phyloP scores from a whole-genome alignment of 2,113 vertebrate species.

The Herpailurus yagouaroundi region DNA sequence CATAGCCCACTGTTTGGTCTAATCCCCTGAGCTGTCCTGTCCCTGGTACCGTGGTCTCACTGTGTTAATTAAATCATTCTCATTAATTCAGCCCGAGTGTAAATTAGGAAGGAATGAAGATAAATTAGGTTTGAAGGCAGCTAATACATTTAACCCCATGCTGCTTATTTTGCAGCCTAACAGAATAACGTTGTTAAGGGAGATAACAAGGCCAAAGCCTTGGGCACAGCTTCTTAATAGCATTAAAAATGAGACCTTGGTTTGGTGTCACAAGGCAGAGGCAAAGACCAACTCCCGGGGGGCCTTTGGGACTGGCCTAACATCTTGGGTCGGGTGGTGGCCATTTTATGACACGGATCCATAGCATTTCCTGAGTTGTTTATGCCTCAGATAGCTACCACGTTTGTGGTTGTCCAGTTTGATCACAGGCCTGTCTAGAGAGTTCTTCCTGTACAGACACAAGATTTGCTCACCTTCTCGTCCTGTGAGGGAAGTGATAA shows the following conservation, averaged over 20 bases:
- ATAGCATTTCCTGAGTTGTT: neutral
- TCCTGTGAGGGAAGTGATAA: neutral
- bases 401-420: neutral
- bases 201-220: constrained; percentile 84
- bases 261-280: constrained; percentile 73
- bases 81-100: constrained; percentile 85
- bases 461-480: constrained; percentile 5
- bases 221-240: constrained; percentile 82
- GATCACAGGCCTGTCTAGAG: neutral
- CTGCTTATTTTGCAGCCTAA: constrained; percentile 86
- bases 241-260: constrained; percentile 83
- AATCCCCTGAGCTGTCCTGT: constrained; percentile 66
- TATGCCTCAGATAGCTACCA: neutral
- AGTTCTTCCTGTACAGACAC: neutral
- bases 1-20: neutral
- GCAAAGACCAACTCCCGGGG: constrained; percentile 73
- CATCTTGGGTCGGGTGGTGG: constrained; percentile 22
- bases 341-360: neutral
- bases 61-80: constrained; percentile 87
- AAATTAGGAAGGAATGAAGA: constrained; percentile 88
- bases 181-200: constrained; percentile 85
- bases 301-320: constrained; percentile 52
- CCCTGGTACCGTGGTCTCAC: constrained; percentile 73
- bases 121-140: constrained; percentile 83
- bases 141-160: constrained; percentile 87